Evolutionary conservation across 2,113 vertebrate genomes (phyloP).

Genomic region (Zosterops pallidus): DNA sequence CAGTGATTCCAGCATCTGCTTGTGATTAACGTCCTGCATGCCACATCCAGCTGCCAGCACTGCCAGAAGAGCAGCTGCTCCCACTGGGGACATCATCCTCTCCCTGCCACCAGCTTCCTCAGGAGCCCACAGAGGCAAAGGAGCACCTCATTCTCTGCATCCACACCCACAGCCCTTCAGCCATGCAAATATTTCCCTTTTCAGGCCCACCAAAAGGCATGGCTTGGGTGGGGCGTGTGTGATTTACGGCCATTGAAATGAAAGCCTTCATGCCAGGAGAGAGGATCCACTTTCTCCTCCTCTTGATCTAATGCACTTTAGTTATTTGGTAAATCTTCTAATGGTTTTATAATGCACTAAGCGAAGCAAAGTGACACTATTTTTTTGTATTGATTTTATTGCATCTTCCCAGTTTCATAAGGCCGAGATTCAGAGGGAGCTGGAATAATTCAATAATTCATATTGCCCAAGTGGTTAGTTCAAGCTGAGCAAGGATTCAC

Average conservation of each 20-base stretch:
- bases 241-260: constrained; percentile 30
- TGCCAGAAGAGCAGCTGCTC: background rate
- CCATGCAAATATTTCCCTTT: background rate
- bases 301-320: constrained; percentile 61
- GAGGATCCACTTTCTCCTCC: constrained; percentile 48
- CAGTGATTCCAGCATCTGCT: background rate
- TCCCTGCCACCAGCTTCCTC: background rate
- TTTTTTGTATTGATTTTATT: constrained; percentile 53
- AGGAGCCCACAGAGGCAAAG: background rate
- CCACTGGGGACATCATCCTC: rapidly evolving
- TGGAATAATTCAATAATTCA: constrained; percentile 61
- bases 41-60: background rate
- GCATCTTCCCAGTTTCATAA: constrained; percentile 30
- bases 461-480: constrained; percentile 15
- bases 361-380: constrained; percentile 50
- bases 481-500: background rate
- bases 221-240: background rate
- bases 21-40: background rate
- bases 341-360: constrained; percentile 68
- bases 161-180: background rate
- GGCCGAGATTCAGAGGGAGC: constrained; percentile 27
- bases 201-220: background rate
- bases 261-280: background rate
- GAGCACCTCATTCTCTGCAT: background rate
- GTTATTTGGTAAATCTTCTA: constrained; percentile 71